Base-by-base conservation (phyloP, 2,113 vertebrate species). In the Symphodus melops region DNA sequence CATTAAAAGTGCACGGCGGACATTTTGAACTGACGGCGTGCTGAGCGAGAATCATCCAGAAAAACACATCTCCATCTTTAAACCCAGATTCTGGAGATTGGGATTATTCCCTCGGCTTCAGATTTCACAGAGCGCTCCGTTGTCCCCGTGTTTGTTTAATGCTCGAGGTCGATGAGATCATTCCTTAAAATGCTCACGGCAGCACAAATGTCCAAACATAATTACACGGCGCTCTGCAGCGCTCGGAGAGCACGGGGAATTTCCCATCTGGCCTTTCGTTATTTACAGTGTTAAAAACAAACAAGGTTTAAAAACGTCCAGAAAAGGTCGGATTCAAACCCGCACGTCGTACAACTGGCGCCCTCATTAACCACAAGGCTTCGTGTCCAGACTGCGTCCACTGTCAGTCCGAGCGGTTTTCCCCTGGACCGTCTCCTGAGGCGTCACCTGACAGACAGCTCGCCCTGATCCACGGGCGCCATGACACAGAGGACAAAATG, bases 391-490 rank as follows among this genome's bases (percentile, higher is more conserved):
- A 39, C 9, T 8, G 1, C 9, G 37, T 10, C 37, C 9, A 9
- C 1, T 39, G 9, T 9, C 7, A 39, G 9, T 39, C 37, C 4
- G 1, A 39, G 37, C 46, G 16, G 8, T 48, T 17, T 28, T 68
- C 78, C 53, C 59, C 69, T n/a, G 14, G n/a, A 9, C 28, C 8
- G 25, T 25, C 80, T 25, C 61, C 57, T 57, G 66, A 63, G 52
- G 64, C 23, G 61, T 68, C 75, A 72, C 81, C 60, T 86, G 83
- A 82, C 64, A 44, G 85, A 61, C 76, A 58, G 69, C 59, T 16
- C 70, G 9, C 13, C 56, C 53, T 21, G 79, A 85, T 67, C 54
- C 77, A 9, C 28, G 19, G 77, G 53, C 68, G 20, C 13, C 8
- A 0, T 67, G 68, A 77, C 82, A 65, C 13, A 36, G 6, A 68